Percentiles rank a stretch among this genome's conserved stretches.
Evolutionary conservation across 1,140 invertebrate genomes (phyloP).

Genomic region (Habropoda laboriosa): DNA sequence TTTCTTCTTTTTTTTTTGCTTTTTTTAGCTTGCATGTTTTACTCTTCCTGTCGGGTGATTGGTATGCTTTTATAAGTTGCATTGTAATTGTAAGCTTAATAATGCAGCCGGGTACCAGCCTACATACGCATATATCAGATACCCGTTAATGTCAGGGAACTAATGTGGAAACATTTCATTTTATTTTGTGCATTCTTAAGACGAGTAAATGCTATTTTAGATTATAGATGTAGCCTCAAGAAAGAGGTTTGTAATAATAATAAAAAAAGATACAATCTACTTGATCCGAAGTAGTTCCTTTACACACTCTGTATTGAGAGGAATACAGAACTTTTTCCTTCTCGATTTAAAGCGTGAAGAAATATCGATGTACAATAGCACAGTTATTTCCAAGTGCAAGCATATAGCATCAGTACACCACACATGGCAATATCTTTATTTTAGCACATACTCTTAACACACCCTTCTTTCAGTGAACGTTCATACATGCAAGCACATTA

Average conservation of each 20-base stretch:
- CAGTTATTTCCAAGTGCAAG: conserved; percentile 49
- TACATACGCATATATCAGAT: conserved; percentile 73
- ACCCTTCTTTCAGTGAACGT: conserved; percentile 52
- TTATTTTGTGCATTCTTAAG: neutral
- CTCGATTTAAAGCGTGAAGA: conserved; percentile 15
- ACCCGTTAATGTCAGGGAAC: conserved; percentile 71
- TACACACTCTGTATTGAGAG: conserved; percentile 15
- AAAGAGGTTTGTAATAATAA: neutral
- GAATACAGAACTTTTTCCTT: conserved; percentile 23
- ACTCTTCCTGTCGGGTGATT: conserved; percentile 17
- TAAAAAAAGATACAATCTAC: neutral
- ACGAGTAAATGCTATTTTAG: neutral
- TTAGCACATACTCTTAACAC: conserved; percentile 59
- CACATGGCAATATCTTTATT: conserved; percentile 59
- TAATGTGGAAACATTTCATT: neutral
- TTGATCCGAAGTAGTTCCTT: conserved; percentile 3
- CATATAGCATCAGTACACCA: conserved; percentile 52
- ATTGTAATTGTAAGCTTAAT: conserved; percentile 20
- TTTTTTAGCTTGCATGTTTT: conserved; percentile 50
- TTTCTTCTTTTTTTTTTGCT: conserved; percentile 31
- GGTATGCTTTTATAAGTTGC: conserved; percentile 48
- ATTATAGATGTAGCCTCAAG: neutral
- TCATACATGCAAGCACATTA: conserved; percentile 56
- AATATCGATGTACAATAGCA: conserved; percentile 22
- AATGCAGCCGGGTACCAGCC: conserved; percentile 20